Base-by-base conservation (phyloP, 2,113 vertebrate genomes). In the Hyaena hyaena region DNA sequence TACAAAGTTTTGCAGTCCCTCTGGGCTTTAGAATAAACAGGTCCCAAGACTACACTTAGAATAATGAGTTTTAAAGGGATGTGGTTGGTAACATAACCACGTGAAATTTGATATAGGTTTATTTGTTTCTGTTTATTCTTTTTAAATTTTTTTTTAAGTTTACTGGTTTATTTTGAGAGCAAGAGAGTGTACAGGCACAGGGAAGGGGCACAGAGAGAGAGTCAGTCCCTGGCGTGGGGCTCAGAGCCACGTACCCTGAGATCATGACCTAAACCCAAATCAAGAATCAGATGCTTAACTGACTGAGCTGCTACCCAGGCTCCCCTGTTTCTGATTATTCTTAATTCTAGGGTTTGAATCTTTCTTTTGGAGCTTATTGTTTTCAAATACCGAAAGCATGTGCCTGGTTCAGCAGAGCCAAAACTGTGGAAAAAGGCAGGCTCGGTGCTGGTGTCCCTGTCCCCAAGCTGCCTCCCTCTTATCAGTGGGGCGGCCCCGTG, bases 101-200 rank as follows among this genome's bases (percentile, higher is more conserved):
- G 19, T 4, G 33, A 39, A 45, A 26, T 65, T 55, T 55, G 50
- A 45, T 48, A 15, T 73, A 87, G 68, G 26, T 39, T 68, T 45
- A 16, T 68, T 92, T 63, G 58, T 90, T 90, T 55, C n/a, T 88
- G 11, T 63, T 88, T 79, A 28, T 76, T 81, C 55, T 84, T 74
- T 61, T 23, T 23, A 23, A 21, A 21, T 8, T 58, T 58, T 61
- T 55, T 61, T 61, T 61, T 7, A 23, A 61, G 58, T 23, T 61
- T 55, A 19, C 16, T 55, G 17, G 19, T 58, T 61, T 61, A 9
- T 61, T 61, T 61, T 61, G 58, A 61, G 58, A 61, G 55, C 16
- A 4, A 58, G 55, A 58, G 55, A 58, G 55, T 1, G 19, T 58
- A 19, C 21, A 58, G 58, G 58, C 58, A 58, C 58, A 58, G 58